phyloP scores from a whole-genome alignment of 2,113 vertebrate species.

The Mormyrus iriodes region DNA sequence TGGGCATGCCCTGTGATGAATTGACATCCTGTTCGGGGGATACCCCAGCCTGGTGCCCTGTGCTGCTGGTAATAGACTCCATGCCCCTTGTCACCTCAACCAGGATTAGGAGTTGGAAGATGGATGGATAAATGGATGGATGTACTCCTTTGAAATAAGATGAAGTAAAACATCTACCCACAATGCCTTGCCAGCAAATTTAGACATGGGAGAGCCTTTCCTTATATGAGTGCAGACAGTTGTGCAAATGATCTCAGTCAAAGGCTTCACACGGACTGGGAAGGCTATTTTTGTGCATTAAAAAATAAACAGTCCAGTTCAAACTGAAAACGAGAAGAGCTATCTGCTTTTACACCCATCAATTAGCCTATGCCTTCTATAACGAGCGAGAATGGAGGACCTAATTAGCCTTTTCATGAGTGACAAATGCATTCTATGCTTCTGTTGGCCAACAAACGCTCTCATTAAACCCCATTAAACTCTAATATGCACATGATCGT shows the following conservation, averaged over 20 bases:
- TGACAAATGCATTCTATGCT: slow-evolving; percentile 36
- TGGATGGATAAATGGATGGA: background rate
- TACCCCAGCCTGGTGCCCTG: background rate
- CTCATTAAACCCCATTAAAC: slow-evolving; percentile 60
- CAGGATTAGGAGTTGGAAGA: background rate
- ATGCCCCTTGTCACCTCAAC: background rate
- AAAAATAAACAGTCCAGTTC: slow-evolving; percentile 29
- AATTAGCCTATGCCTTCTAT: slow-evolving; percentile 52
- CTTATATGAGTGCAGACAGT: background rate
- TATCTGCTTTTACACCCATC: slow-evolving; percentile 39
- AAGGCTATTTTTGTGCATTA: background rate
- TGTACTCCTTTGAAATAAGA: background rate
- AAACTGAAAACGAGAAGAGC: slow-evolving; percentile 33
- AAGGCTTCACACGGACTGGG: background rate
- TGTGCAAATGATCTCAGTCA: background rate
- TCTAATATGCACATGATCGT: slow-evolving; percentile 60
- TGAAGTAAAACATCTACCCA: background rate
- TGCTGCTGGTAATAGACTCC: background rate
- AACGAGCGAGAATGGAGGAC: slow-evolving; percentile 46
- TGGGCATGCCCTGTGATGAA: background rate
- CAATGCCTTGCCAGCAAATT: background rate
- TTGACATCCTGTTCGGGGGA: background rate
- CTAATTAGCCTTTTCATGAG: slow-evolving; percentile 46
- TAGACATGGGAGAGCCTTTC: background rate
- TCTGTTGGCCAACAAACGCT: slow-evolving; percentile 45